Percentiles rank a stretch among this genome's conserved stretches.
These are phyloP conservation scores for Dendrocincla fuliginosa DNA, from an alignment of 2,797 vertebrate genomes.

Conservation along the genomic window DNA sequence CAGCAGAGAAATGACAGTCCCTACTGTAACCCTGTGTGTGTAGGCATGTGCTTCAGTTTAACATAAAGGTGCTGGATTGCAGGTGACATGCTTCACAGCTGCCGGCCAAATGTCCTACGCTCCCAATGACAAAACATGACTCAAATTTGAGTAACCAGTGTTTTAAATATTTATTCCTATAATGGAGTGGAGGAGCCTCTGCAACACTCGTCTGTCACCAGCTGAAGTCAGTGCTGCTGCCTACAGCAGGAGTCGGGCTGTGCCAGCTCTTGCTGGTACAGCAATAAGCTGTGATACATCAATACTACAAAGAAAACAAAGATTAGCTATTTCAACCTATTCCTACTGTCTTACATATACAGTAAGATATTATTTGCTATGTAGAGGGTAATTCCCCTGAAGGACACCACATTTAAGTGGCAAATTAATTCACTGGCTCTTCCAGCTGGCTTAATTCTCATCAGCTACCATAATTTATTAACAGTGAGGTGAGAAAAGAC, in stretches of 20 bases:
- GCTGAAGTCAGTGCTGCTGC: not conserved
- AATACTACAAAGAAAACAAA: not conserved
- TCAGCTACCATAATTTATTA: conserved; percentile 82
- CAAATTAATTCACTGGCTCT: conserved; percentile 75
- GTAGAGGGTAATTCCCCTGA: conserved; percentile 18
- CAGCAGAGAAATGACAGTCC: not conserved
- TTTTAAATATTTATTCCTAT: not conserved
- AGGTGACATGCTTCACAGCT: not conserved
- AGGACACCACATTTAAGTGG: conserved; percentile 61
- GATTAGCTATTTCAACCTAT: conserved; percentile 5
- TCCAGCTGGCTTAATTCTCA: conserved; percentile 77
- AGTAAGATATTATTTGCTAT: conserved; percentile 10
- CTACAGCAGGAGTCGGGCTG: not conserved
- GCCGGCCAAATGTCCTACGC: not conserved
- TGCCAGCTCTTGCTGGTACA: not conserved
- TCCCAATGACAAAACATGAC: not conserved
- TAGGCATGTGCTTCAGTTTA: not conserved
- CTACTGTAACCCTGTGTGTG: not conserved
- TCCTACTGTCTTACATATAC: not conserved
- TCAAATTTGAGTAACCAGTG: not conserved
- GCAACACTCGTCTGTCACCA: not conserved
- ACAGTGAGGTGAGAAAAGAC: conserved; percentile 81
- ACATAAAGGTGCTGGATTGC: not conserved
- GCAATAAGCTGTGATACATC: not conserved
- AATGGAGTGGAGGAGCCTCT: not conserved